Conservation (phyloP, 2,888 invertebrate species). For the Amblyjoppa proteus region DNA sequence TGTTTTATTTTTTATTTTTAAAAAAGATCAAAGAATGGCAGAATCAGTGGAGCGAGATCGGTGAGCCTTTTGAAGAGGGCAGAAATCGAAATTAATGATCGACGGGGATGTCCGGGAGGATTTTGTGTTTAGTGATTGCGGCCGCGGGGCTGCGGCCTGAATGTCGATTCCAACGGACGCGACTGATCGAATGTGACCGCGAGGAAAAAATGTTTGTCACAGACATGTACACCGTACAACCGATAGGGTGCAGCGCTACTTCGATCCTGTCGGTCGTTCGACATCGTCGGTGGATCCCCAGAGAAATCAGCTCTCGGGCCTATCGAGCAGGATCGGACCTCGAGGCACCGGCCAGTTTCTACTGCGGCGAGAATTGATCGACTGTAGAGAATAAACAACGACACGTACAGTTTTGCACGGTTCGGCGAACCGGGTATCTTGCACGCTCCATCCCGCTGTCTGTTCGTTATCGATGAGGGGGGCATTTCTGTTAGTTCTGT, state of each 20-base stretch:
- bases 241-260: not conserved
- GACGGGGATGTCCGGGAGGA: constrained; percentile 49
- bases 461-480: not conserved
- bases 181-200: constrained; percentile 59
- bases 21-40: too few relatives aligned
- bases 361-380: too few relatives aligned
- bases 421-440: too few relatives aligned
- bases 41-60: not conserved
- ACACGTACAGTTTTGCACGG: too few relatives aligned
- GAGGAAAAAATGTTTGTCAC: constrained; percentile 50
- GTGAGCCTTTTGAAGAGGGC: not conserved
- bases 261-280: not conserved
- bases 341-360: too few relatives aligned
- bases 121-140: constrained; percentile 72
- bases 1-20: too few relatives aligned
- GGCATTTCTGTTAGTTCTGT: too few relatives aligned
- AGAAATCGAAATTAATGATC: constrained; percentile 54
- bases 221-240: not conserved
- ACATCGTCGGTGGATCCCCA: not conserved
- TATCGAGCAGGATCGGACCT: too few relatives aligned
- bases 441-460: too few relatives aligned
- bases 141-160: constrained; percentile 61
- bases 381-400: too few relatives aligned
- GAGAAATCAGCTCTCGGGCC: too few relatives aligned
- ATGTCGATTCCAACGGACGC: constrained; percentile 61